These are phyloP conservation scores for Diglossa cyanea DNA, from an alignment of 2,797 vertebrate genomes.

Conservation along the genomic window DNA sequence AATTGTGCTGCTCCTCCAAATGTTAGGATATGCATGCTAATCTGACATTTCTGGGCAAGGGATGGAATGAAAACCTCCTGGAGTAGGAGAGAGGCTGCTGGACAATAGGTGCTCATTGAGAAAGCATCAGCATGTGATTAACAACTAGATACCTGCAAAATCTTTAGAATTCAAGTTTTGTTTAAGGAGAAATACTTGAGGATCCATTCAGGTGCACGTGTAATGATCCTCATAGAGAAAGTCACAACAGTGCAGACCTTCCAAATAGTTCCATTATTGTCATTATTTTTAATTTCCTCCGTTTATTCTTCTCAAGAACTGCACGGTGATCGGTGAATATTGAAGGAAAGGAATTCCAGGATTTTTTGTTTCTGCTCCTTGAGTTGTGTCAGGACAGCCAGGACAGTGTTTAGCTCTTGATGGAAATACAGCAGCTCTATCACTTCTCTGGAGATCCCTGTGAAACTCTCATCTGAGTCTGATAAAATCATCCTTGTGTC, in stretches of 20 bases:
- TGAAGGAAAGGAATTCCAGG: neutral
- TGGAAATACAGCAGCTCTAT: neutral
- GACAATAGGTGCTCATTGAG: neutral
- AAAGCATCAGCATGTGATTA: neutral
- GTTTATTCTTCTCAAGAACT: neutral
- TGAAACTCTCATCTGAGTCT: neutral
- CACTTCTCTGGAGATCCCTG: neutral
- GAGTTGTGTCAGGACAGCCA: neutral
- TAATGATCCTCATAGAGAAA: neutral
- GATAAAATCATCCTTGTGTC: neutral
- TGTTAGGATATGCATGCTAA: neutral
- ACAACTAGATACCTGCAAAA: neutral
- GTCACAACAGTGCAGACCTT: neutral
- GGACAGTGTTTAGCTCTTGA: neutral
- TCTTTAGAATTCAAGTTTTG: neutral
- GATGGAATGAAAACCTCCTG: conserved; percentile 20
- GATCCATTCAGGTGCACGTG: neutral
- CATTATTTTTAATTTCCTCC: neutral
- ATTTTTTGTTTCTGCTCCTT: neutral
- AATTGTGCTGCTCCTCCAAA: neutral
- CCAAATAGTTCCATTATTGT: neutral
- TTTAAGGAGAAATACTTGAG: neutral
- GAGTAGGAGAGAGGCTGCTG: neutral
- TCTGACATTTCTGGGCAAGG: conserved; percentile 51
- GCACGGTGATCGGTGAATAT: neutral